Conservation (phyloP, 1,140 invertebrate genomes). For the Dreissena rostriformis region DNA sequence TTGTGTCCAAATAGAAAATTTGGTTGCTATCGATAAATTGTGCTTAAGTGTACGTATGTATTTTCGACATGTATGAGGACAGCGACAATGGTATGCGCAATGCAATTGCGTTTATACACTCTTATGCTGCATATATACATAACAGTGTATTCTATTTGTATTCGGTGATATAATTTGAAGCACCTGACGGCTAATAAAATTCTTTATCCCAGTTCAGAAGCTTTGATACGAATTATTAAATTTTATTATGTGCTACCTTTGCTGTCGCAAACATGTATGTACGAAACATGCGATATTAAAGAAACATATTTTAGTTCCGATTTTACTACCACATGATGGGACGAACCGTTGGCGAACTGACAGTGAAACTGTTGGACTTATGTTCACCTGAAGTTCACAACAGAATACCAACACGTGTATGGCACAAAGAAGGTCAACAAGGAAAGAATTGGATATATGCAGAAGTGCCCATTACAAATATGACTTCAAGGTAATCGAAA, state of each 20-base stretch:
- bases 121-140: not conserved
- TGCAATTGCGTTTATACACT: too few species aligned
- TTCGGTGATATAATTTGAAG: not conserved
- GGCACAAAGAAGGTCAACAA: conserved; percentile 8
- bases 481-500: not conserved
- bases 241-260: not conserved
- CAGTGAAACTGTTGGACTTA: not conserved
- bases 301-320: conserved; percentile 20
- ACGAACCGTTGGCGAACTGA: not conserved
- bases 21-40: not conserved
- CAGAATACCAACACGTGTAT: not conserved
- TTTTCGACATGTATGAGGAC: too few species aligned
- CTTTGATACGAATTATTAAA: not conserved
- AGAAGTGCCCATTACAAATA: not conserved
- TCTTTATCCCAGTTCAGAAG: too few species aligned
- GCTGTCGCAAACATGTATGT: not conserved
- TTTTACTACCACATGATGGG: conserved; percentile 51
- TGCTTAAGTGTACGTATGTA: not conserved
- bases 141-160: not conserved
- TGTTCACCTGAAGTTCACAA: not conserved
- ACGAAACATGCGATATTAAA: not conserved
- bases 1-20: not conserved
- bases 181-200: too few species aligned
- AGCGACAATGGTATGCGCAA: too few species aligned
- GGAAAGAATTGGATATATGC: conserved; percentile 24